A percentile compares a stretch with the other conserved stretches of the same genome.
Evolutionary conservation across 2,888 invertebrate species (phyloP).

Genomic region (Caradrina kadenii): DNA sequence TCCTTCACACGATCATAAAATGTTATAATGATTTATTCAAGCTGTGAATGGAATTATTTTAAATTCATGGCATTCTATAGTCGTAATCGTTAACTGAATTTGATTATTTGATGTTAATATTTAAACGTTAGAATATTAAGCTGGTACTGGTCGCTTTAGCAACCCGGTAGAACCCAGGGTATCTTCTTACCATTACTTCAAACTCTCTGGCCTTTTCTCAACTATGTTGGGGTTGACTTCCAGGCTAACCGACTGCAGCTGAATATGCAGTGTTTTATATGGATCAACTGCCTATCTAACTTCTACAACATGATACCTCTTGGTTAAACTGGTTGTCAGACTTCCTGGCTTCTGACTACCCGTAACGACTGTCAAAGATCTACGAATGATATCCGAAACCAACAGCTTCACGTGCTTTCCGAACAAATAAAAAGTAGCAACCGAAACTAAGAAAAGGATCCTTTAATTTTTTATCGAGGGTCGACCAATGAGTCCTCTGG

Average conservation of each 20-base stretch:
- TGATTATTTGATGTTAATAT: conserved; percentile 33
- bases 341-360: no score
- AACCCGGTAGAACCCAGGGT: neutral
- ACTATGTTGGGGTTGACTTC: no score
- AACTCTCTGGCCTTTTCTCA: neutral
- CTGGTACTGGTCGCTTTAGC: conserved; percentile 2
- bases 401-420: no score
- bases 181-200: neutral
- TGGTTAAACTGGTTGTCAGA: no score
- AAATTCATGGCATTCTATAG: conserved; percentile 31
- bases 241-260: no score
- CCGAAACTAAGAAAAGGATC: no score
- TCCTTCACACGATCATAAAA: neutral
- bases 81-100: conserved; percentile 32
- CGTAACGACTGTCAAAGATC: no score
- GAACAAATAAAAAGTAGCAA: no score
- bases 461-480: neutral
- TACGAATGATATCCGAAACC: no score
- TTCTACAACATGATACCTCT: no score
- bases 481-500: neutral
- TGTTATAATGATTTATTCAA: conserved; percentile 29
- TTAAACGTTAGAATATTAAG: conserved; percentile 35
- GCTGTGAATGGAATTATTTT: conserved; percentile 10
- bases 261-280: no score
- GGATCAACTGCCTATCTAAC: no score